Evolutionary conservation across 2,888 invertebrate species (phyloP).

Genomic region (Melieria omissa): DNA sequence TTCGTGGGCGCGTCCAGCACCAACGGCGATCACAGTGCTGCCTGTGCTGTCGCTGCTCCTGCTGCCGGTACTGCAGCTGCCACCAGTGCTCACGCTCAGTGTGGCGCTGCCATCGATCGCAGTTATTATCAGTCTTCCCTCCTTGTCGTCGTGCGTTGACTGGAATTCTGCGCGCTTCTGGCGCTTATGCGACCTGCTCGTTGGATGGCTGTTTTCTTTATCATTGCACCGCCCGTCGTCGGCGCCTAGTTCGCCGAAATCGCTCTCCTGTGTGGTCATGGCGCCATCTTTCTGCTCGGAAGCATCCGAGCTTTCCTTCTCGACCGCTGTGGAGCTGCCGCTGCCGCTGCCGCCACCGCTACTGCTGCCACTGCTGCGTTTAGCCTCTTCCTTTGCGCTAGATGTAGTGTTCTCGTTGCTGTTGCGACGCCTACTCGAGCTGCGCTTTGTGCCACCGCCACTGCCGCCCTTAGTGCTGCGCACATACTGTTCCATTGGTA

Average conservation of each 20-base stretch:
- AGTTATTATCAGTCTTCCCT: slow-evolving; percentile 7
- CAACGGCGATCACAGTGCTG: not conserved
- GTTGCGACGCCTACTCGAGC: slow-evolving; percentile 46
- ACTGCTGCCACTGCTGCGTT: slow-evolving; percentile 40
- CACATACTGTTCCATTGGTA: slow-evolving; percentile 49
- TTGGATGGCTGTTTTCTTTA: slow-evolving; percentile 55
- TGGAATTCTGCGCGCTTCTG: slow-evolving; percentile 37
- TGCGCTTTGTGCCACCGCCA: slow-evolving; percentile 36
- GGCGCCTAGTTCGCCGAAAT: slow-evolving; percentile 39
- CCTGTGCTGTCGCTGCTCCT: slow-evolving; percentile 31
- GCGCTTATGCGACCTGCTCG: slow-evolving; percentile 24
- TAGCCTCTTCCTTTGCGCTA: slow-evolving; percentile 45
- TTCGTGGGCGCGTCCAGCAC: slow-evolving; percentile 37
- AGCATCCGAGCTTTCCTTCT: slow-evolving; percentile 42
- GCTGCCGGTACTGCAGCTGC: not conserved
- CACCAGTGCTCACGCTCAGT: too few relatives aligned
- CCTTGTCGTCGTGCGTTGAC: slow-evolving; percentile 18
- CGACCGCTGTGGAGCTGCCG: slow-evolving; percentile 29
- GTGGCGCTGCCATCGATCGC: slow-evolving; percentile 41
- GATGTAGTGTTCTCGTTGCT: slow-evolving; percentile 49
- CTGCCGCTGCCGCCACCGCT: slow-evolving; percentile 33
- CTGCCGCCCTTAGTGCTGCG: slow-evolving; percentile 44
- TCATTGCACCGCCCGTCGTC: slow-evolving; percentile 50
- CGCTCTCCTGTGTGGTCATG: slow-evolving; percentile 40
- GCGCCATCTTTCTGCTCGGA: slow-evolving; percentile 45